Evolutionary conservation across 2,888 invertebrate species (phyloP).

Genomic region (Empis stercorea): DNA sequence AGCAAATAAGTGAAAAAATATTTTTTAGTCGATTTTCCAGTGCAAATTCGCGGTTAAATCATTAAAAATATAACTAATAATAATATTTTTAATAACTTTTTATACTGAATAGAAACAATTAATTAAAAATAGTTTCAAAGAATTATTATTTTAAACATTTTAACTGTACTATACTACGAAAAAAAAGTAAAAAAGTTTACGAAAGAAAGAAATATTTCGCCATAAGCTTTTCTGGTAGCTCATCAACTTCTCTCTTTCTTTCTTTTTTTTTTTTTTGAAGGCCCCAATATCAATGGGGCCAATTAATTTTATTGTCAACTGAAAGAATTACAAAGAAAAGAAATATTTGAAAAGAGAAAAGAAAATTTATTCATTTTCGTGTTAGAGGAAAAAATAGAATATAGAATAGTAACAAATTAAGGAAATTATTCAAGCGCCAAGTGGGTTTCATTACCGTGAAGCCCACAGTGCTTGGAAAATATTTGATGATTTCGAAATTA

Average conservation of each 20-base stretch:
- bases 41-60: neutral
- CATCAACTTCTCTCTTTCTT: neutral
- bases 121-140: too few species aligned
- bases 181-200: too few species aligned
- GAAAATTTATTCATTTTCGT: neutral
- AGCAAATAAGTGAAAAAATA: conserved; percentile 5
- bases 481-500: conserved; percentile 67
- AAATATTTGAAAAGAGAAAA: neutral
- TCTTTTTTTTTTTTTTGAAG: neutral
- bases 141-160: too few species aligned
- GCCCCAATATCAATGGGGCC: neutral
- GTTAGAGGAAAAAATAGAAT: too few species aligned
- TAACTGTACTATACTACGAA: too few species aligned
- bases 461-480: conserved; percentile 67
- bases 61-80: neutral
- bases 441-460: conserved; percentile 42
- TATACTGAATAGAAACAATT: neutral
- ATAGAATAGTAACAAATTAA: neutral
- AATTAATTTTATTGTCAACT: neutral
- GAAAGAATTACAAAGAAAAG: neutral
- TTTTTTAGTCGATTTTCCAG: conserved; percentile 4
- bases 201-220: too few species aligned
- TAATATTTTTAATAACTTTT: neutral
- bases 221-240: too few species aligned
- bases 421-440: conserved; percentile 16